These are phyloP conservation scores for Neocrepidodera transversa DNA, from an alignment of 2,888 invertebrate genomes.

Conservation along the genomic window DNA sequence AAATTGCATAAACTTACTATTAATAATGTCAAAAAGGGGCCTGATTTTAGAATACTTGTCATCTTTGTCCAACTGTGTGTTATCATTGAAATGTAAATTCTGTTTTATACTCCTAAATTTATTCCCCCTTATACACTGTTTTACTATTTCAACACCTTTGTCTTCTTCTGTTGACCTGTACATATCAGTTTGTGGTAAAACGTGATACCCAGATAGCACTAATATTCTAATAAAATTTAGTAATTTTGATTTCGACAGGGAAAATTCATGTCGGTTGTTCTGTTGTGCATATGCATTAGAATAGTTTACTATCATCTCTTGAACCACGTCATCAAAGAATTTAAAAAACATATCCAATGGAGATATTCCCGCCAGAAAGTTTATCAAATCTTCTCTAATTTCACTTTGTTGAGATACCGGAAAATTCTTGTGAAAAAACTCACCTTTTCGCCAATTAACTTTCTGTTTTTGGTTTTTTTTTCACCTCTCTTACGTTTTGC, in stretches of 20 bases:
- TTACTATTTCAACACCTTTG: constrained; percentile 22
- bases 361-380: background rate
- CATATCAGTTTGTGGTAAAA: constrained; percentile 6
- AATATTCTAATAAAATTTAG: constrained; percentile 11
- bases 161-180: constrained; percentile 27
- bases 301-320: constrained; percentile 13
- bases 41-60: constrained; percentile 36
- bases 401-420: background rate
- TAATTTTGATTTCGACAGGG: background rate
- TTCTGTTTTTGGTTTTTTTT: background rate
- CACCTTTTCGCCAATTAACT: background rate
- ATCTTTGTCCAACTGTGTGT: background rate
- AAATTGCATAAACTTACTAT: constrained; percentile 27
- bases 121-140: constrained; percentile 36
- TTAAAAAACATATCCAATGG: constrained; percentile 20
- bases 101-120: constrained; percentile 35
- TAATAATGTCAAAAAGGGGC: background rate
- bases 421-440: background rate
- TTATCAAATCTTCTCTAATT: background rate
- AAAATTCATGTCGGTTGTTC: constrained; percentile 15
- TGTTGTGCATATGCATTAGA: constrained; percentile 17
- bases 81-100: constrained; percentile 42
- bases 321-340: constrained; percentile 28
- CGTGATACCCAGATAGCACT: constrained; percentile 15
- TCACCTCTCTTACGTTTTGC: background rate